Conservation (phyloP, 2,888 invertebrate genomes). For the Cetonia aurata region DNA sequence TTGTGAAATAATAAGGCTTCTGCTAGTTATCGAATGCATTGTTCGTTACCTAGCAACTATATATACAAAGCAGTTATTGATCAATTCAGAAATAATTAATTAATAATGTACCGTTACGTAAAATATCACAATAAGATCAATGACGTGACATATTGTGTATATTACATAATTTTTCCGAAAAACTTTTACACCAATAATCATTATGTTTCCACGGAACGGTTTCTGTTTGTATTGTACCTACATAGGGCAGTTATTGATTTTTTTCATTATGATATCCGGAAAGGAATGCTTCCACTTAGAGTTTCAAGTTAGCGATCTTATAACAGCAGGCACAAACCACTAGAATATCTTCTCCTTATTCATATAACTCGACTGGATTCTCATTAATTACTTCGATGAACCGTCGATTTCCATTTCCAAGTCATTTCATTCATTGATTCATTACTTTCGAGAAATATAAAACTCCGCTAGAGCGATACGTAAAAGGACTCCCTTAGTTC, state of each 20-base stretch:
- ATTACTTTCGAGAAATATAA: conserved; percentile 41
- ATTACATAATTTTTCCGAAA: too few species aligned
- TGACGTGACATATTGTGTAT: too few species aligned
- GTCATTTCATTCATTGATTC: conserved; percentile 40
- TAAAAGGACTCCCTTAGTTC: conserved; percentile 23
- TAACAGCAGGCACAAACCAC: background rate
- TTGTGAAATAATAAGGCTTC: too few species aligned
- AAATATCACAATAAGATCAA: too few species aligned
- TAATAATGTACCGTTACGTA: too few species aligned
- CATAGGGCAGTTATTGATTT: background rate
- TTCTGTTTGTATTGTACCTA: conserved; percentile 25
- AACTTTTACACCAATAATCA: too few species aligned
- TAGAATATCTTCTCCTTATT: conserved; percentile 7
- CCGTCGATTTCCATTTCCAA: conserved; percentile 29
- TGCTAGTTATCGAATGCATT: too few species aligned
- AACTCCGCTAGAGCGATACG: conserved; percentile 16
- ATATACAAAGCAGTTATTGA: too few species aligned
- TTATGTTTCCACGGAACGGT: conserved; percentile 12
- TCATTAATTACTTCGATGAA: conserved; percentile 35
- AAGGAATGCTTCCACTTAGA: background rate
- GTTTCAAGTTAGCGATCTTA: background rate
- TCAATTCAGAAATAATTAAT: too few species aligned
- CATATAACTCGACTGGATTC: conserved; percentile 15
- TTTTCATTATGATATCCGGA: background rate
- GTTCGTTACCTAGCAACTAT: too few species aligned